These are phyloP conservation scores for Drosophila incognita DNA, from an alignment of 2,888 invertebrate genomes.

Conservation along the genomic window DNA sequence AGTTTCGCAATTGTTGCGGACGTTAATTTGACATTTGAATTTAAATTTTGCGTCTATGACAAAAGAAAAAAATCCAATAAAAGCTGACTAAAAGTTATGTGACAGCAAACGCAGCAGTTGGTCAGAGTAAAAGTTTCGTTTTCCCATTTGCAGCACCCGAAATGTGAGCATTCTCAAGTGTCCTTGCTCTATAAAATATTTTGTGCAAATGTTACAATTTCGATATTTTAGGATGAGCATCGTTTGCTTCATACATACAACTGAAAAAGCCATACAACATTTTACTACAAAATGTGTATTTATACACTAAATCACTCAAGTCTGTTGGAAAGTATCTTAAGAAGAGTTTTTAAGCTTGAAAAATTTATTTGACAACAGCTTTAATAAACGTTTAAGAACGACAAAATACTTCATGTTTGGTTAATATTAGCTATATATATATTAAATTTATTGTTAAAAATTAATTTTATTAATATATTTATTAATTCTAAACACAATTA, in stretches of 20 bases:
- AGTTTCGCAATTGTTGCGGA: slow-evolving; percentile 56
- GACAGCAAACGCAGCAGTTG: slow-evolving; percentile 46
- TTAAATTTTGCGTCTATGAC: slow-evolving; percentile 41
- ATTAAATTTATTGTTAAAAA: background rate
- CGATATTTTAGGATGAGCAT: background rate
- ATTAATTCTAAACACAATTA: too few species aligned
- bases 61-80: slow-evolving; percentile 13
- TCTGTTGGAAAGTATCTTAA: background rate
- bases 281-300: background rate
- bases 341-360: background rate
- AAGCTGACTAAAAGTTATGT: slow-evolving; percentile 41
- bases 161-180: slow-evolving; percentile 24
- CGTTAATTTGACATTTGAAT: slow-evolving; percentile 70
- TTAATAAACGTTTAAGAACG: background rate
- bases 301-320: background rate
- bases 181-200: background rate
- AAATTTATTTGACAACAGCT: background rate
- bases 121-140: slow-evolving; percentile 38
- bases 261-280: background rate
- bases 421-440: background rate
- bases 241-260: background rate
- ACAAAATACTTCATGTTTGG: background rate
- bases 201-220: background rate
- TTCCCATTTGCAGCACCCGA: slow-evolving; percentile 21
- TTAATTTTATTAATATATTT: background rate